These are phyloP conservation scores for Cephalopholis sonnerati DNA, from an alignment of 2,113 vertebrate species.

Conservation along the genomic window DNA sequence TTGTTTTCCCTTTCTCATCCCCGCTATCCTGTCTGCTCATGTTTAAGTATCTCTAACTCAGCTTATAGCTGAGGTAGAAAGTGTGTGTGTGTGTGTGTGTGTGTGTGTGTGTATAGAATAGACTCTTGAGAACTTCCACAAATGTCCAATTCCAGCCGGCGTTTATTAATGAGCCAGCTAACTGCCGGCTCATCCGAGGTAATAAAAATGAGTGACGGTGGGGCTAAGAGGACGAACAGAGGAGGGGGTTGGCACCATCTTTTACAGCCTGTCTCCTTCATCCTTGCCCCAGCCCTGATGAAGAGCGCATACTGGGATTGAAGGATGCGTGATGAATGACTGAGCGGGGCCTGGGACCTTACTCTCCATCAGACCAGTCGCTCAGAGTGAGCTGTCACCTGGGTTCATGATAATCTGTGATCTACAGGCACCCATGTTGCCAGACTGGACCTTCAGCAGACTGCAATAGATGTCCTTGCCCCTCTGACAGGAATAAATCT, in stretches of 20 bases:
- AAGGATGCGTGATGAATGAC: slow-evolving; percentile 73
- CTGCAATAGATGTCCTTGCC: slow-evolving; percentile 72
- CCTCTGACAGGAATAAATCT: slow-evolving; percentile 70
- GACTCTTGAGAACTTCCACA: slow-evolving; percentile 38
- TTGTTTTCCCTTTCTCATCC: not conserved
- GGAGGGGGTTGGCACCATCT: slow-evolving; percentile 50
- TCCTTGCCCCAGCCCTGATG: slow-evolving; percentile 64
- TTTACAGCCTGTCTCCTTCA: slow-evolving; percentile 74
- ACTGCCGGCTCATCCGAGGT: slow-evolving; percentile 71
- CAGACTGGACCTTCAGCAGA: slow-evolving; percentile 65
- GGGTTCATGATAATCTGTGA: slow-evolving; percentile 71
- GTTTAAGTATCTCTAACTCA: not conserved
- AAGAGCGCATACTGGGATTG: slow-evolving; percentile 64
- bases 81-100: slow-evolving; percentile 8
- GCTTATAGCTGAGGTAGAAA: slow-evolving; percentile 14
- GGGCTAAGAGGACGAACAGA: slow-evolving; percentile 24
- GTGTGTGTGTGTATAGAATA: slow-evolving; percentile 12
- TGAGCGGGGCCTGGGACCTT: slow-evolving; percentile 21
- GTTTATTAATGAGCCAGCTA: slow-evolving; percentile 78
- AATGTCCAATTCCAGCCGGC: slow-evolving; percentile 58
- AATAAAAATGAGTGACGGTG: slow-evolving; percentile 70
- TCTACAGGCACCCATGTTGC: slow-evolving; percentile 68
- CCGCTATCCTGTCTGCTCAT: not conserved
- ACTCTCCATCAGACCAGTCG: slow-evolving; percentile 61
- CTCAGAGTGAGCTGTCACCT: slow-evolving; percentile 79